These are phyloP conservation scores for Nebria brevicollis DNA, from an alignment of 2,888 invertebrate species.

Conservation along the genomic window DNA sequence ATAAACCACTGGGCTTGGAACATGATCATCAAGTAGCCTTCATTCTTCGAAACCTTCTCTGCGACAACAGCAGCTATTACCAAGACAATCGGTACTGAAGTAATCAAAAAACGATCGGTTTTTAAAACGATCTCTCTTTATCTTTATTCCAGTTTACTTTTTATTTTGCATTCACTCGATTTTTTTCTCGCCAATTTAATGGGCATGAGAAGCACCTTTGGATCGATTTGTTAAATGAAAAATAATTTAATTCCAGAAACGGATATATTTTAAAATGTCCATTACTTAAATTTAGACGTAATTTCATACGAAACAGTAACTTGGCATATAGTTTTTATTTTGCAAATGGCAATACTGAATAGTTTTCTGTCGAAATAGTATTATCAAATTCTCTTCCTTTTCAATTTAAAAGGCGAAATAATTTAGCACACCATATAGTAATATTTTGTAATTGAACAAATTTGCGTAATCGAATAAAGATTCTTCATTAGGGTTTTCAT, in stretches of 20 bases:
- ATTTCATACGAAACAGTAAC: too few relatives aligned
- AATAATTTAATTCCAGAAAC: too few relatives aligned
- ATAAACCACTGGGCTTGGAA: conserved; percentile 25
- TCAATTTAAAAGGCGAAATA: too few relatives aligned
- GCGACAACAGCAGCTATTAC: background rate
- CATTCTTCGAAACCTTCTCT: conserved; percentile 32
- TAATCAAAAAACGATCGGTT: background rate
- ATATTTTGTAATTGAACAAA: background rate
- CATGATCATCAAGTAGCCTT: conserved; percentile 6
- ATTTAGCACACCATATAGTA: too few relatives aligned
- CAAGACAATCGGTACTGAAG: background rate
- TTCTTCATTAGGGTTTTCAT: background rate
- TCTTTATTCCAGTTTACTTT: background rate
- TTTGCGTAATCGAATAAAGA: background rate
- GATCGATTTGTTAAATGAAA: background rate
- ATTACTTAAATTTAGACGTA: too few relatives aligned
- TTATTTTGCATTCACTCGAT: background rate
- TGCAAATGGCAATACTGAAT: too few relatives aligned
- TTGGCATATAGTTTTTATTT: too few relatives aligned
- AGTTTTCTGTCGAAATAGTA: too few relatives aligned
- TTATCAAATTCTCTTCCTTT: too few relatives aligned
- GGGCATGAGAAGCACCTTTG: background rate
- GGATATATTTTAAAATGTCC: too few relatives aligned
- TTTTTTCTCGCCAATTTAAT: background rate
- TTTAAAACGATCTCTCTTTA: background rate